Evolutionary conservation across 2,113 vertebrate genomes (phyloP).

Genomic region (Bubalus kerabau): DNA sequence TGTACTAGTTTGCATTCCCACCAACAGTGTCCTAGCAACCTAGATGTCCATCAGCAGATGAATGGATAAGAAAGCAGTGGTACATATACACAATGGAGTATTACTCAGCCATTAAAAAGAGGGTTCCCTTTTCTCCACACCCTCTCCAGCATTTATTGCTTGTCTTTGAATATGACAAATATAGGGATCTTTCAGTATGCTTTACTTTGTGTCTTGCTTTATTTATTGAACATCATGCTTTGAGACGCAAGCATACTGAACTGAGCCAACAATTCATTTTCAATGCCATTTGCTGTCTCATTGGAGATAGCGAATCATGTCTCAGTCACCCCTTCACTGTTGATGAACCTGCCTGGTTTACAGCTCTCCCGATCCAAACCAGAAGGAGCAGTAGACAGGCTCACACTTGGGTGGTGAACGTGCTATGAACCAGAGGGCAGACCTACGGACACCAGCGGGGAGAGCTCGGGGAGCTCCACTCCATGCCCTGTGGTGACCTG

Average conservation of each 20-base stretch:
- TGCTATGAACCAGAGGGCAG: neutral
- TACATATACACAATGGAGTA: too few species aligned
- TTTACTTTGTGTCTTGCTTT: neutral
- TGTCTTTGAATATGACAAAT: neutral
- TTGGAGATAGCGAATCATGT: rapidly evolving
- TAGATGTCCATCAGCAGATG: too few species aligned
- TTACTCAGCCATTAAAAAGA: too few species aligned
- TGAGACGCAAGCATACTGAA: neutral
- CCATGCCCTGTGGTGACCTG: neutral
- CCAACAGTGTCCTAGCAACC: too few species aligned
- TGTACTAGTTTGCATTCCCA: too few species aligned
- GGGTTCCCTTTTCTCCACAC: too few species aligned
- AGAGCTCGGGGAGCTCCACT: neutral
- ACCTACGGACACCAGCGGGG: rapidly evolving
- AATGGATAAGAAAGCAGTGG: too few species aligned
- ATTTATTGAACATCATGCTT: neutral
- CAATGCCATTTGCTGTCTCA: neutral
- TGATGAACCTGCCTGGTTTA: neutral
- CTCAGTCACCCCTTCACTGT: neutral
- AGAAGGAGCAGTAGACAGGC: neutral
- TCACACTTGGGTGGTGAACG: neutral
- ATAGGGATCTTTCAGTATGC: neutral
- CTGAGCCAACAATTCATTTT: neutral
- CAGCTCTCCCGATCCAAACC: neutral
- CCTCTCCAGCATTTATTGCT: too few species aligned